Evolutionary conservation across 53 echinoderm and acorn worm species (phyloP).

Genomic region (Paelopatides confundens): DNA sequence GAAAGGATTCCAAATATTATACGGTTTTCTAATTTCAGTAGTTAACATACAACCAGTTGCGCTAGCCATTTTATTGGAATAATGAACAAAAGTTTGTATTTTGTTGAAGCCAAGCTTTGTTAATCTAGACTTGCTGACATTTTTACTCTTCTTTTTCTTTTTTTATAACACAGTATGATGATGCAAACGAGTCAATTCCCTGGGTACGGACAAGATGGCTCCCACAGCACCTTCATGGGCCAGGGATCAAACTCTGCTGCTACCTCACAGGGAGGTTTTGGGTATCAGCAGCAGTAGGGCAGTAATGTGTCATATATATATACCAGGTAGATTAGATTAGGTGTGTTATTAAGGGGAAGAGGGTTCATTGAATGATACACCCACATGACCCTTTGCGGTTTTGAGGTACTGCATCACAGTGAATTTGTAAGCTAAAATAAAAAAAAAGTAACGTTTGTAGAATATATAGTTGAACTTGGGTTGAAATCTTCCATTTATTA

Average conservation of each 20-base stretch:
- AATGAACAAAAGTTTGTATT: no score
- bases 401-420: background rate
- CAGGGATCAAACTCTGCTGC: constrained; percentile 7
- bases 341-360: no score
- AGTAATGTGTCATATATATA: background rate
- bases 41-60: no score
- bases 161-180: constrained; percentile 9
- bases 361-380: no score
- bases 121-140: background rate
- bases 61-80: no score
- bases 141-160: background rate
- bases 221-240: constrained; percentile 9
- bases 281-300: constrained; percentile 16
- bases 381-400: no score
- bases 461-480: background rate
- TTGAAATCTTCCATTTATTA: background rate
- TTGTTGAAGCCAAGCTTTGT: no score
- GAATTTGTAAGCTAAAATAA: background rate
- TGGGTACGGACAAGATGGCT: background rate
- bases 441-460: background rate
- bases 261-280: constrained; percentile 33
- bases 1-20: no score
- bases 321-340: background rate
- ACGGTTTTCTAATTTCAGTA: no score
- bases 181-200: constrained; percentile 39